phyloP scores from a whole-genome alignment of 2,888 invertebrate species.

The Holacanthella duospinosa region DNA sequence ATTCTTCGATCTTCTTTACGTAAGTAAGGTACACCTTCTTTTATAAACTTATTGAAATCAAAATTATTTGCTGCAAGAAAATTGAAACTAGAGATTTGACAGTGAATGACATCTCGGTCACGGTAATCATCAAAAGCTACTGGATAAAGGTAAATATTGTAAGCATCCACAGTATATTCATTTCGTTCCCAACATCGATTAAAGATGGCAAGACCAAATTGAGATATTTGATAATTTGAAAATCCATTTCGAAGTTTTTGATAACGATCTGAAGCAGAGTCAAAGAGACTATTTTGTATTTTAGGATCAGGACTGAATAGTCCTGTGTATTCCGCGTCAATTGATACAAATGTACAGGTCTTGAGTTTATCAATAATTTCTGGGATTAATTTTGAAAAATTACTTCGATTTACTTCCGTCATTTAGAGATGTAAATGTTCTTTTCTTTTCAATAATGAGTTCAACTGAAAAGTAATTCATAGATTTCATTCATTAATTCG shows the following conservation, averaged over 20 bases:
- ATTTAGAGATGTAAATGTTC: not conserved
- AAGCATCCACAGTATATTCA: conserved; percentile 51
- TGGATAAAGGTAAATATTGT: conserved; percentile 60
- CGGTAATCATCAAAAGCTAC: conserved; percentile 53
- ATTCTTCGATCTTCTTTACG: conserved; percentile 40
- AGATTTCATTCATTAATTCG: not conserved
- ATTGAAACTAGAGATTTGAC: conserved; percentile 50
- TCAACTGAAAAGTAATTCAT: not conserved
- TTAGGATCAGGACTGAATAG: conserved; percentile 40
- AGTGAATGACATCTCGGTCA: conserved; percentile 51
- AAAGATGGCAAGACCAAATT: conserved; percentile 60
- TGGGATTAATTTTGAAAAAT: conserved; percentile 51
- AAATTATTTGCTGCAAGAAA: conserved; percentile 27
- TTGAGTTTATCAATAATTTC: conserved; percentile 50
- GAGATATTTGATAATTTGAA: conserved; percentile 45
- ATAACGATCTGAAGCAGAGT: conserved; percentile 49
- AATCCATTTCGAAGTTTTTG: conserved; percentile 43
- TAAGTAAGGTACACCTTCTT: conserved; percentile 58
- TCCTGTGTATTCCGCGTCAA: conserved; percentile 67
- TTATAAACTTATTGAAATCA: conserved; percentile 65
- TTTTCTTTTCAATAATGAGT: not conserved
- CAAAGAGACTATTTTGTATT: conserved; percentile 50
- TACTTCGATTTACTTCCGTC: conserved; percentile 38
- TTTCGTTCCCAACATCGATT: conserved; percentile 50
- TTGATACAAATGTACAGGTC: conserved; percentile 52